Evolutionary conservation across 2,888 invertebrate genomes (phyloP).

Genomic region (Lampropteryx suffumata): DNA sequence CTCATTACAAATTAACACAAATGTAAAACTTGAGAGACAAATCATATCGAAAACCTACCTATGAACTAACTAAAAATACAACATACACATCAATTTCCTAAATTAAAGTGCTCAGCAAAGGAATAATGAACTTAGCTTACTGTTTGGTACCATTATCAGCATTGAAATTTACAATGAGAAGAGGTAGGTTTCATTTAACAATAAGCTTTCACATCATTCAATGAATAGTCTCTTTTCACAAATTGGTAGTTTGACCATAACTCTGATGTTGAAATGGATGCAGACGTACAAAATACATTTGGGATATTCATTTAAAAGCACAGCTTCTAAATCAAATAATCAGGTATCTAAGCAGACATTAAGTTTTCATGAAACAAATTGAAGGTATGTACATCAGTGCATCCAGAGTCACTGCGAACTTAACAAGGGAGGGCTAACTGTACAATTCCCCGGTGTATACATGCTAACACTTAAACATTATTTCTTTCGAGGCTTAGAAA

Average conservation of each 20-base stretch:
- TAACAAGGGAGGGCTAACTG: conserved; percentile 83
- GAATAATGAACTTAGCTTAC: conserved; percentile 60
- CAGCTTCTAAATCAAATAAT: conserved; percentile 62
- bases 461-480: conserved; percentile 82
- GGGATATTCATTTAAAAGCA: conserved; percentile 67
- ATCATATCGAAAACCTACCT: conserved; percentile 82
- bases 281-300: conserved; percentile 55
- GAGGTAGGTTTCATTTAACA: conserved; percentile 80
- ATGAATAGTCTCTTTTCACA: conserved; percentile 79
- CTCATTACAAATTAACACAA: conserved; percentile 83
- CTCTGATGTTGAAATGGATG: conserved; percentile 60
- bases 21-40: conserved; percentile 83
- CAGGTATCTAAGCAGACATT: conserved; percentile 60
- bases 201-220: conserved; percentile 64
- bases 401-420: conserved; percentile 81
- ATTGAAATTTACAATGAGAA: conserved; percentile 79
- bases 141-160: conserved; percentile 79
- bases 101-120: conserved; percentile 52
- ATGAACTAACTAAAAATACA: conserved; percentile 82
- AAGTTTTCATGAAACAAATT: conserved; percentile 72
- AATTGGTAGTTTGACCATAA: conserved; percentile 72
- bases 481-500: conserved; percentile 76
- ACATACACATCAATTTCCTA: conserved; percentile 60
- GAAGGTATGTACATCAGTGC: conserved; percentile 67
- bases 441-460: conserved; percentile 81